Percentiles rank a stretch among this genome's conserved stretches.
Conservation (phyloP, 2,113 vertebrate genomes). For the Mesembrinibis cayennensis region DNA sequence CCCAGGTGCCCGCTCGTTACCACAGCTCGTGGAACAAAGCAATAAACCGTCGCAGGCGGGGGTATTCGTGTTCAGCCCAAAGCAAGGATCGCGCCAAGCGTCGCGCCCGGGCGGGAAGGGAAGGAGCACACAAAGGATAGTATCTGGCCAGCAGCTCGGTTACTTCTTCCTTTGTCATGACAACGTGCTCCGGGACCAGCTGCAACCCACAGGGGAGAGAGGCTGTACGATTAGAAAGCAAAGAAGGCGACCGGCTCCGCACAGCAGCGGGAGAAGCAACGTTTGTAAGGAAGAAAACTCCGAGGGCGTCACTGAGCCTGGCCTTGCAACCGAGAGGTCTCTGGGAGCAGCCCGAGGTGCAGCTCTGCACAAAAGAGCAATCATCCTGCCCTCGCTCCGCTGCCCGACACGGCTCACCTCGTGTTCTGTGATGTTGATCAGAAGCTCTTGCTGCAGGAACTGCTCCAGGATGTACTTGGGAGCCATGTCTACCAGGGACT, state of each 20-base stretch:
- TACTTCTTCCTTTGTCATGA: constrained; percentile 98
- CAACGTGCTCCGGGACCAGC: constrained; percentile 96
- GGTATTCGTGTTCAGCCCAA: accelerated
- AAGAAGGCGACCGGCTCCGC: not conserved
- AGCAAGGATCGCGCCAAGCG: too few species aligned
- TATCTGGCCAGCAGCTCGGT: constrained; percentile 91
- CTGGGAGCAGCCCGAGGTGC: accelerated
- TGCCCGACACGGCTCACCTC: constrained; percentile 75
- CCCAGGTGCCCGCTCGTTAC: accelerated
- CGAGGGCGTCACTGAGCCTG: accelerated
- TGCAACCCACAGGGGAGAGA: constrained; percentile 27
- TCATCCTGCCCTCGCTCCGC: accelerated
- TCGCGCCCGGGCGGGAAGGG: accelerated
- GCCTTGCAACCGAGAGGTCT: accelerated
- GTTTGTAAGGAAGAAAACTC: too few species aligned
- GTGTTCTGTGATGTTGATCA: constrained; percentile 97
- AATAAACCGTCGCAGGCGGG: accelerated
- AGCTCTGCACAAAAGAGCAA: not conserved
- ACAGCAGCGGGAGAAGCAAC: accelerated
- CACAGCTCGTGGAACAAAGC: not conserved
- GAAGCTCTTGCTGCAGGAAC: constrained; percentile 95
- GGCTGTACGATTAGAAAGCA: not conserved
- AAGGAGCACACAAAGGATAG: constrained; percentile 81
- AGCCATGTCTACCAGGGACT: constrained; percentile 98
- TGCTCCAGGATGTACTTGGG: constrained; percentile 98